Base-by-base conservation (phyloP, 2,113 vertebrate species). In the Clarias macrocephalus region DNA sequence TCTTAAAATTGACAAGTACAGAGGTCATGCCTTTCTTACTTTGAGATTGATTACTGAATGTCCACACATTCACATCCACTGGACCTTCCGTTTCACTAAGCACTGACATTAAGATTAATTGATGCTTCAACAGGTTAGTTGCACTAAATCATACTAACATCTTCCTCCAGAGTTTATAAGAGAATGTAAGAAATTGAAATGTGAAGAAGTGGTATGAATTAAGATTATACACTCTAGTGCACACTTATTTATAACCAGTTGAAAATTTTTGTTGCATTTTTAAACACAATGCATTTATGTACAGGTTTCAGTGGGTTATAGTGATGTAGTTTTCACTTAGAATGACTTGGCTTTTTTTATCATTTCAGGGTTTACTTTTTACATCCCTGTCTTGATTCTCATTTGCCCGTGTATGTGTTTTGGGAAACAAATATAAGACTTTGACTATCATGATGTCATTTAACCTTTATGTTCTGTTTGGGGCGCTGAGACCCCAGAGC, bases 331-430 rank as follows among this genome's bases (percentile, higher is more conserved):
- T 62, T 25, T 63, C 6, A 7, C 23, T 25, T 62, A 62, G 19
- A 23, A 62, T 62, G 21, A 63, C 21, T 25, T 5, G 21, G 21
- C 21, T 93, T 93, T 93, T 91, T 91, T 92, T 92, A 19, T 62
- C 92, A 90, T 91, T 85, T 91, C 88, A 90, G 21, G 18, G 6
- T 63, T 48, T 18, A 30, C 37, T 33, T 59, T 68, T 84, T 83
- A 93, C 95, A 89, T 95, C 93, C 95, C 95, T 96, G 94, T 95
- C 94, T 95, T 95, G 88, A 86, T 89, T 86, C 89, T 88, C 84
- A 91, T 91, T 92, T 93, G 91, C 94, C 93, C 93, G 92, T 94
- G 88, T 94, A 94, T 94, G 92, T 95, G 48, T 93, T 94, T 93
- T 92, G 94, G 93, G 90, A 86, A 89, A 63, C 57, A 85, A 92